phyloP scores from a whole-genome alignment of 2,113 vertebrate species.

The Sander vitreus region DNA sequence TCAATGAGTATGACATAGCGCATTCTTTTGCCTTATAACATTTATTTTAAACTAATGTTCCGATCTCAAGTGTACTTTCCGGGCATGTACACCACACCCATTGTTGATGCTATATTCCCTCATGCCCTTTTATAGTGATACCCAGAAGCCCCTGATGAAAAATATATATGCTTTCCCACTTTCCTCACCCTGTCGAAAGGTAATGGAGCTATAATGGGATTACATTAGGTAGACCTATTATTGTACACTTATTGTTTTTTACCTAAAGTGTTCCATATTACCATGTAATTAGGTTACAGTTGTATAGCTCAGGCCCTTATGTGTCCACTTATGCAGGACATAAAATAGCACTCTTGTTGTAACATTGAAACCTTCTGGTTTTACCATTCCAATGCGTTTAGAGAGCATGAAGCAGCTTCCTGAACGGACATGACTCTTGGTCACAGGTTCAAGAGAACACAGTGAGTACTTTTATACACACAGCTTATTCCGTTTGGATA shows the following conservation, averaged over 20 bases:
- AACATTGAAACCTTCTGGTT: slow-evolving; percentile 52
- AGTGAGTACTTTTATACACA: background rate
- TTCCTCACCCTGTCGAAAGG: slow-evolving; percentile 68
- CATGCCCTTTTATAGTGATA: slow-evolving; percentile 64
- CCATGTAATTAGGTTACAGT: slow-evolving; percentile 77
- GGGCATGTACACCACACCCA: slow-evolving; percentile 48
- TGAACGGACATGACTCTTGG: background rate
- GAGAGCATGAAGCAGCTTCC: slow-evolving; percentile 19
- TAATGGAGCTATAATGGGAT: slow-evolving; percentile 81
- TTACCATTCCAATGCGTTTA: slow-evolving; percentile 40
- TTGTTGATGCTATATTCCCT: slow-evolving; percentile 61
- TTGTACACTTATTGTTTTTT: slow-evolving; percentile 81
- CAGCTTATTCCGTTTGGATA: too few relatives aligned
- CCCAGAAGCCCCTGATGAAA: slow-evolving; percentile 72
- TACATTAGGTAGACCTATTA: slow-evolving; percentile 79
- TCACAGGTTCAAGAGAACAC: slow-evolving; percentile 1
- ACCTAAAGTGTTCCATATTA: slow-evolving; percentile 84
- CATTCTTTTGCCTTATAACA: slow-evolving; percentile 1
- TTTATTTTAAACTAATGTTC: slow-evolving; percentile 33
- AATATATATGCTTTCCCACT: slow-evolving; percentile 78
- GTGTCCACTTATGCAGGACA: slow-evolving; percentile 67
- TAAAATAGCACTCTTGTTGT: slow-evolving; percentile 68
- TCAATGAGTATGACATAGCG: background rate
- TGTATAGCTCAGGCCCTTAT: slow-evolving; percentile 69
- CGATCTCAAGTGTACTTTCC: slow-evolving; percentile 25